Base-by-base conservation (phyloP, 2,113 vertebrate genomes). In the Heteronetta atricapilla region DNA sequence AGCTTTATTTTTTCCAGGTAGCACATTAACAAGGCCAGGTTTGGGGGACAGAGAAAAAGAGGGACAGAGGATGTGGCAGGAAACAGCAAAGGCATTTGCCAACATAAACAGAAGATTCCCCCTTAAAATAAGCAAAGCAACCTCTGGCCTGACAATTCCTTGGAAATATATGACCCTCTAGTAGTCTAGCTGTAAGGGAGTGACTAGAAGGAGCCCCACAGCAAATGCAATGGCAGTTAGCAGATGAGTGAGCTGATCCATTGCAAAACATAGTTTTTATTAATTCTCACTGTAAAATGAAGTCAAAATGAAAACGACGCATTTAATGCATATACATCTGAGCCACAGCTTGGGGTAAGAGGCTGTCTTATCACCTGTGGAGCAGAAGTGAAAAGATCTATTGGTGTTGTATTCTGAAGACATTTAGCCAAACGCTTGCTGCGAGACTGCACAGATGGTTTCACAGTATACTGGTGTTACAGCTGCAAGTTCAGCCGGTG, bases 361-460 rank as follows among this genome's bases (percentile, higher is more conserved):
- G 42, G 50, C 29, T 52, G 26, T 95, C 79, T 92, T 74, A 83
- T 88, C 73, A 64, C 69, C 73, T n/a, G 3, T 86, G n/a, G 81
- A 82, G 88, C 68, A 93, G 78, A 91, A 89, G 66, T 73, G 60
- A 42, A 59, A 84, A 82, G 76, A 55, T 56, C 79, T 42, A 55
- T 74, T 76, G 82, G 58, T 14, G 11, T 52, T 87, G 56, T 34
- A 0, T 75, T 91, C 60, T 78, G 86, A 46, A 77, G 86, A 60
- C 12, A 12, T 86, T 90, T 19, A 89, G 68, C 74, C 29, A 72
- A 83, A 21, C 69, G 68, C 79, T 86, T 81, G 68, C 83, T 90
- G 59, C 0, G 16, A 80, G 76, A 26, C 63, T 74, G 90, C 73
- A 81, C 94, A 95, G 92, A 88, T 97, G 94, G 84, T 29, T 93